Evolutionary conservation across 2,113 vertebrate species (phyloP).

Genomic region (Corythoichthys intestinalis): DNA sequence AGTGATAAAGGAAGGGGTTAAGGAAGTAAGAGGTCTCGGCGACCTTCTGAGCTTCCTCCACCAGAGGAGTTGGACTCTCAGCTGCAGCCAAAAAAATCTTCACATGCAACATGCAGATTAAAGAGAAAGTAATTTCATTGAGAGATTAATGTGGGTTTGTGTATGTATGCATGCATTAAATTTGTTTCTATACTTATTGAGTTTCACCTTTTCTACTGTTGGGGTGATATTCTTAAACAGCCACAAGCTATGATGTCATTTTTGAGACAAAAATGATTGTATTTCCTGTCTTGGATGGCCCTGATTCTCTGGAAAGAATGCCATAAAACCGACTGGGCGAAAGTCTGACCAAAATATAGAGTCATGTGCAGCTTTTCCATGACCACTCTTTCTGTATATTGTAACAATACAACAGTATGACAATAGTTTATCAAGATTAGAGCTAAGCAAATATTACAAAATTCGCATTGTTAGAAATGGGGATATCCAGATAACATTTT

Average conservation of each 20-base stretch:
- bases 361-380: background rate
- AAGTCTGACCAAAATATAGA: background rate
- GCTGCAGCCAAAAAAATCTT: constrained; percentile 28
- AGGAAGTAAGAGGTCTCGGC: constrained; percentile 67
- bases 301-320: background rate
- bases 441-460: background rate
- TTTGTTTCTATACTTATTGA: constrained; percentile 2
- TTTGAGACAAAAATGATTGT: background rate
- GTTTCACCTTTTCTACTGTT: background rate
- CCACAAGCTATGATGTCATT: background rate
- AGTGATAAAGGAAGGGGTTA: constrained; percentile 51
- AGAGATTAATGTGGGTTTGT: constrained; percentile 4
- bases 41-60: constrained; percentile 66
- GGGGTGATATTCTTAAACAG: background rate
- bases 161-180: background rate
- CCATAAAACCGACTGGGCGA: background rate
- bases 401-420: background rate
- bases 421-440: background rate
- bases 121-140: background rate
- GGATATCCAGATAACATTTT: background rate
- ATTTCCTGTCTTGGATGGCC: background rate
- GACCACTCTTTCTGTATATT: background rate
- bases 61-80: constrained; percentile 48
- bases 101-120: background rate
- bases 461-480: background rate